Base-by-base conservation (phyloP, 2,113 vertebrate genomes). In the Paradoxurus hermaphroditus region DNA sequence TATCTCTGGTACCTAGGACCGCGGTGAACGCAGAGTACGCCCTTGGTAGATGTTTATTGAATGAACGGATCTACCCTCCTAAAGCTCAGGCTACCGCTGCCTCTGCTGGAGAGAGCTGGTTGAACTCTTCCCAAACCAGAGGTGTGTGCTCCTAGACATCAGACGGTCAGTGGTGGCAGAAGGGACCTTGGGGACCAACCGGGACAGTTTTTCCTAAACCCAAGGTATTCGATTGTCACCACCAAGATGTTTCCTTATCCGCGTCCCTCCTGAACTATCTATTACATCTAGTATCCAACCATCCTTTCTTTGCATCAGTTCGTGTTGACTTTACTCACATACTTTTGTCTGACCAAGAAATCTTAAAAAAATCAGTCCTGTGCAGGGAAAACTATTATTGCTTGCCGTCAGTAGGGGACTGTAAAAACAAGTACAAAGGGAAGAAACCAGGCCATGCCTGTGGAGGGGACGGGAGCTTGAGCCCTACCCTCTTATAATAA, bases 81-180 rank as follows among this genome's bases (percentile, higher is more conserved):
- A 39, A 78, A 36, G 15, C 34, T 83, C 11, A 2, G 11, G 14
- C 3, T 15, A 7, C 0, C 7, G 4, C 46, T 18, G 5, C n/a
- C 8, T 39, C 65, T 6, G 7, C n/a, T 39, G 29, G 70, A 36
- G 67, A 27, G 0, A 29, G 15, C 41, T 3, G 18, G 2, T 0
- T 82, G 63, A 75, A 29, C 39, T 56, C 44, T 77, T 1, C 44
- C 21, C 9, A 29, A 9, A 70, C 68, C 14, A 39, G 44, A 6
- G 29, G 6, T 27, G 14, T 10, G 0, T 0, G 2, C 1, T 19
- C 29, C 15, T 44, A 27, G 56, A 53, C 15, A 10, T 41, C n/a
- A 11, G 73, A 84, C 3, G 46, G 19, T 78, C 62, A 7, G 1
- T 4, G 7, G 41, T 49, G 79, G 75, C 25, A 39, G 85, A 81